Base-by-base conservation (phyloP, 2,888 invertebrate species). In the Orchestes rusci region DNA sequence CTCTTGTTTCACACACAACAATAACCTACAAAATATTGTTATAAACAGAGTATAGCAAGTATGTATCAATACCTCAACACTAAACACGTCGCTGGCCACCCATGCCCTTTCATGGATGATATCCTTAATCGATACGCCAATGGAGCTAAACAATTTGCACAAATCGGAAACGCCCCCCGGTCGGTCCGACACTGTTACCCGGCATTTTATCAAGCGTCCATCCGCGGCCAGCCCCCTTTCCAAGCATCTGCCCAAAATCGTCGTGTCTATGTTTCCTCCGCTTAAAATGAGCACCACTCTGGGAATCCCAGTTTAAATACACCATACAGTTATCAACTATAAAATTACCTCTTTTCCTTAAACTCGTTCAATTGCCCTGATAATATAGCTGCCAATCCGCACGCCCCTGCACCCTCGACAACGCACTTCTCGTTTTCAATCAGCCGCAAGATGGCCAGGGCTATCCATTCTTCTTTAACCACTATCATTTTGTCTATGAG, bases 91-190 rank as follows among this genome's bases (percentile, higher is more conserved):
- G 2, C 82, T 80, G 46, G 81, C 82, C 10, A 95, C 79, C 94
- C 94, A 95, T 2, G 95, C 94, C 41, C 95, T 75, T 64, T 96
- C 95, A 65, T 96, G 95, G 69, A 91, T 85, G 46, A 96, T 92
- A 62, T 95, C 95, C 67, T 95, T 96, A 52, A 96, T 90, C 28
- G 86, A 86, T 10, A 91, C 91, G 1, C 91, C 91, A 19, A 86
- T 73, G 2, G 77, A 75, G 0, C 82, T 76, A 39, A 93, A 74
- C 29, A 86, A 69, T 59, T 78, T 77, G 61, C 90, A 88, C 3
- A 93, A 72, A 60, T 92, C 91, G 1, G 87, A 81, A 50, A 92
- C 87, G 13, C 88, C 91, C 3, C 91, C 91, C 0, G 92, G 91
- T 50, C 90, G 74, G 70, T 92, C 92, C 61, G 83, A 85, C 2